These are phyloP conservation scores for Drosophila eohydei DNA, from an alignment of 2,888 invertebrate genomes.

Conservation along the genomic window DNA sequence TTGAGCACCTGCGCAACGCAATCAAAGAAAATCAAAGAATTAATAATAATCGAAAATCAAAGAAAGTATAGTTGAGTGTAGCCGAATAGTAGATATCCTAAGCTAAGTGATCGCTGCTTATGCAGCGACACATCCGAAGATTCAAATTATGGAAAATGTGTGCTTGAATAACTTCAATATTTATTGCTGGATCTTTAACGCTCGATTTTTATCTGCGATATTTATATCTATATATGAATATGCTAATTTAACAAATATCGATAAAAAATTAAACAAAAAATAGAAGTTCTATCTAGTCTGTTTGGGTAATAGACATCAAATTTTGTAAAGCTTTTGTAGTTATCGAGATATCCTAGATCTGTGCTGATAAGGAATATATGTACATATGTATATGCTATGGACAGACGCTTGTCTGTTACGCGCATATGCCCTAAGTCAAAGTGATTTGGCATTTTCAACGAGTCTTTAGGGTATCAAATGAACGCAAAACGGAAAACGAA, in stretches of 20 bases:
- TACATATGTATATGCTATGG: background rate
- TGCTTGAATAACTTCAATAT: background rate
- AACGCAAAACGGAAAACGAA: constrained; percentile 23
- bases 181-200: too few species aligned
- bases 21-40: constrained; percentile 21
- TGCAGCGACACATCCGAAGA: background rate
- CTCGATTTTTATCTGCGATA: background rate
- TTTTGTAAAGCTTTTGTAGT: background rate
- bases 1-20: constrained; percentile 9
- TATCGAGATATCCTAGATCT: background rate
- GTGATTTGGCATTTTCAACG: background rate
- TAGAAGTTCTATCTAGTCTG: too few species aligned
- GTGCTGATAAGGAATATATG: background rate
- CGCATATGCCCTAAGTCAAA: background rate
- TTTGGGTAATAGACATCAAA: too few species aligned
- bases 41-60: constrained; percentile 14
- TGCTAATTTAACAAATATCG: too few species aligned
- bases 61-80: background rate
- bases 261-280: too few species aligned
- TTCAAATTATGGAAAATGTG: background rate
- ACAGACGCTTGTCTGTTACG: background rate
- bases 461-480: constrained; percentile 1
- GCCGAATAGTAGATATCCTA: constrained; percentile 1
- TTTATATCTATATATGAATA: background rate
- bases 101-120: background rate